Conservation (phyloP, 2,888 invertebrate genomes). For the Orchestes rusci region DNA sequence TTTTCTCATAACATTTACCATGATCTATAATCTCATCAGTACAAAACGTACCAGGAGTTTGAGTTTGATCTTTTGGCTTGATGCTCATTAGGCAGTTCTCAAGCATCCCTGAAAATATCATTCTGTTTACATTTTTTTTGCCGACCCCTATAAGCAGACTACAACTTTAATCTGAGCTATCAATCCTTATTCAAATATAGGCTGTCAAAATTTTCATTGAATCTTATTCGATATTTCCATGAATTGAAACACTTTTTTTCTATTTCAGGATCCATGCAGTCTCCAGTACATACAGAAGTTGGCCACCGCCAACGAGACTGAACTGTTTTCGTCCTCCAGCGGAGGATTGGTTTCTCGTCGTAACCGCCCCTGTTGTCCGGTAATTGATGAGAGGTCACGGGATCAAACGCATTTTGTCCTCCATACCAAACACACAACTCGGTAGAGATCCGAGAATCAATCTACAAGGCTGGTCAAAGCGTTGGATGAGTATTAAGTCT, state of each 20-base stretch:
- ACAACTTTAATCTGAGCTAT: no score
- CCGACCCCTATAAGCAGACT: no score
- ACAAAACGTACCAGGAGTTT: no score
- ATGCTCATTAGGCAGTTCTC: no score
- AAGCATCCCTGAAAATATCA: no score
- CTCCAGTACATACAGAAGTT: not conserved
- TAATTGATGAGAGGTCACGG: slow-evolving; percentile 49
- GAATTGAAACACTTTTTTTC: slow-evolving; percentile 3
- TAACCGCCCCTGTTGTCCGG: slow-evolving; percentile 11
- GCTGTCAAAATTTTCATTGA: no score
- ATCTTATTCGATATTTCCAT: not conserved
- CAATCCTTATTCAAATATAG: no score
- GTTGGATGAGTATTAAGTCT: slow-evolving; percentile 35
- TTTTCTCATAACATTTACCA: no score
- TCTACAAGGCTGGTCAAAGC: slow-evolving; percentile 44
- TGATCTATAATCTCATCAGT: no score
- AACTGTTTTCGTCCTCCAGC: slow-evolving; percentile 4
- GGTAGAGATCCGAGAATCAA: slow-evolving; percentile 55
- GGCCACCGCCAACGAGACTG: slow-evolving; percentile 1
- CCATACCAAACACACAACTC: slow-evolving; percentile 49
- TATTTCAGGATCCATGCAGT: slow-evolving; percentile 25
- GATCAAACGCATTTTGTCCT: slow-evolving; percentile 49
- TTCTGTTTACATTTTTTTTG: no score
- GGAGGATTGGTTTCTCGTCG: slow-evolving; percentile 13
- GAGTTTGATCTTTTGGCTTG: no score